Percentiles rank a stretch among this genome's conserved stretches.
These are phyloP conservation scores for Melieria crassipennis DNA, from an alignment of 2,888 invertebrate genomes.

Conservation along the genomic window DNA sequence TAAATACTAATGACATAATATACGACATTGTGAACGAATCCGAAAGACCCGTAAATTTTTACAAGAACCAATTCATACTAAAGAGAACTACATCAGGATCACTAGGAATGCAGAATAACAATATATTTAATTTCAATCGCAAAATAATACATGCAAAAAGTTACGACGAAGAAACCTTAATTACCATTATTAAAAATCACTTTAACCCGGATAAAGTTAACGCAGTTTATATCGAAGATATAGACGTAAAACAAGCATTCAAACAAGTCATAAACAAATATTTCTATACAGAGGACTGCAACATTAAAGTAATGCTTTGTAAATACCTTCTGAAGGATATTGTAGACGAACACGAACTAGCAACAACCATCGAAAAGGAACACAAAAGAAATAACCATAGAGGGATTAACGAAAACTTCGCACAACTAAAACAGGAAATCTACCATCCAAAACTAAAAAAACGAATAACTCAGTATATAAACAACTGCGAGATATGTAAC, in stretches of 20 bases:
- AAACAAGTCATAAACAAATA: slow-evolving; percentile 20
- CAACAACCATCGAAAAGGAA: slow-evolving; percentile 17
- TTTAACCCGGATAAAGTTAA: slow-evolving; percentile 11
- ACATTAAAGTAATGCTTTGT: too few relatives aligned
- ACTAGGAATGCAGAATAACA: slow-evolving; percentile 20
- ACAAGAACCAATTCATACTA: too few relatives aligned
- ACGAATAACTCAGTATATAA: slow-evolving; percentile 8
- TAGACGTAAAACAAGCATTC: slow-evolving; percentile 7
- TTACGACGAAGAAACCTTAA: slow-evolving; percentile 21
- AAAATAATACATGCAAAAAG: slow-evolving; percentile 18
- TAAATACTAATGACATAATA: too few relatives aligned
- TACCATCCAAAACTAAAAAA: slow-evolving; percentile 15
- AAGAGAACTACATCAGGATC: background rate
- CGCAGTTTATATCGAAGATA: slow-evolving; percentile 1
- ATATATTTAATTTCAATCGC: background rate
- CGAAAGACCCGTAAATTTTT: too few relatives aligned
- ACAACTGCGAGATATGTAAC: too few relatives aligned
- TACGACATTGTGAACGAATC: too few relatives aligned
- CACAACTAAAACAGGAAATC: slow-evolving; percentile 19
- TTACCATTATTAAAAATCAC: slow-evolving; percentile 11
- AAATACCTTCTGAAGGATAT: too few relatives aligned
- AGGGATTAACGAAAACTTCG: slow-evolving; percentile 3
- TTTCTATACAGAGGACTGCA: too few relatives aligned
- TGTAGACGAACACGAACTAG: background rate
- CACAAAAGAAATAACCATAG: slow-evolving; percentile 25